A percentile compares a stretch with the other conserved stretches of the same genome.
These are phyloP conservation scores for Stenichneumon culpator DNA, from an alignment of 2,888 invertebrate species.

Conservation along the genomic window DNA sequence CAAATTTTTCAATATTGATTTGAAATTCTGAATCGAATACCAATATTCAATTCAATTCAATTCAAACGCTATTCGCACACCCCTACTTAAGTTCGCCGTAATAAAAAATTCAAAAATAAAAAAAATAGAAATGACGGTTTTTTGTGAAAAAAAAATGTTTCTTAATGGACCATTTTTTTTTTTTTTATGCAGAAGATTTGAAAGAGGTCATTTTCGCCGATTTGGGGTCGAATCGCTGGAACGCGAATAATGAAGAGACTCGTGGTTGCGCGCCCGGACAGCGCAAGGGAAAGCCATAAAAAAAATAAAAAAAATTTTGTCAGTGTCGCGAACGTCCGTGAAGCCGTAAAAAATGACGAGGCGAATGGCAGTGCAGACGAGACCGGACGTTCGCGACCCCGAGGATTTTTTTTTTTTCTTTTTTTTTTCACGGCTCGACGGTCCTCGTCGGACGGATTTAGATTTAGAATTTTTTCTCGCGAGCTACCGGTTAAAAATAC, in stretches of 20 bases:
- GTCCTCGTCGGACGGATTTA: conserved; percentile 26
- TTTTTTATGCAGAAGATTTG: too few relatives aligned
- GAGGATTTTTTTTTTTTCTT: conserved; percentile 25
- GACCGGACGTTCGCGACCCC: conserved; percentile 6
- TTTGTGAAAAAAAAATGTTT: too few relatives aligned
- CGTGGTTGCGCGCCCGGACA: not conserved
- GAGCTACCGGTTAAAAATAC: conserved; percentile 23
- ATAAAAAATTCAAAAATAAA: too few relatives aligned
- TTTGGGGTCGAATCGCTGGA: not conserved
- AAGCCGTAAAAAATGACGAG: not conserved
- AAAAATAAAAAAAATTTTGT: not conserved
- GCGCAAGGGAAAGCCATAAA: not conserved
- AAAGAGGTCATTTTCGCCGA: not conserved
- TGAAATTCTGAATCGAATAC: too few relatives aligned
- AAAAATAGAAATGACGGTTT: too few relatives aligned
- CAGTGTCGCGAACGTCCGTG: conserved; percentile 3
- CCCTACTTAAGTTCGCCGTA: too few relatives aligned
- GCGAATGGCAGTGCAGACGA: conserved; percentile 45
- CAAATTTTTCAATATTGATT: too few relatives aligned
- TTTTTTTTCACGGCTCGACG: conserved; percentile 10
- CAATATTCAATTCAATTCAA: too few relatives aligned
- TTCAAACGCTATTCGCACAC: too few relatives aligned
- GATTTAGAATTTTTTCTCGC: conserved; percentile 45
- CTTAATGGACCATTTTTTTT: too few relatives aligned
- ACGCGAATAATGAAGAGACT: conserved; percentile 8